A percentile compares a stretch with the other conserved stretches of the same genome.
Evolutionary conservation across 1,140 invertebrate genomes (phyloP).

Genomic region (Apis mellifera): DNA sequence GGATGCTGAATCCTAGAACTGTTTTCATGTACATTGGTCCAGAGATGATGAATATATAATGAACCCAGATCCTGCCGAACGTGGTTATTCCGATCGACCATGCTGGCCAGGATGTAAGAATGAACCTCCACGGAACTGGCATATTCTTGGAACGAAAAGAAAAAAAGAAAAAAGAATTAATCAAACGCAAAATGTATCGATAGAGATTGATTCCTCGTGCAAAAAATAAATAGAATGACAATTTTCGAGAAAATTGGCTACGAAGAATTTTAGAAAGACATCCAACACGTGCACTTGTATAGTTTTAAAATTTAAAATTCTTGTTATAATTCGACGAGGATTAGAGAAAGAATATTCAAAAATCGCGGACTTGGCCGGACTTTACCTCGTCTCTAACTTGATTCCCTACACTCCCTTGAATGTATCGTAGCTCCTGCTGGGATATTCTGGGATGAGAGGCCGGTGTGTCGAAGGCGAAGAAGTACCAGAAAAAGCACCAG

Average conservation of each 20-base stretch:
- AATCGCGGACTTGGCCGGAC: not conserved
- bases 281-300: too few species aligned
- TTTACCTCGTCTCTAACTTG: slow-evolving; percentile 80
- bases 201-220: too few species aligned
- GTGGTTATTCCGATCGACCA: slow-evolving; percentile 91
- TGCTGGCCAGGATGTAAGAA: slow-evolving; percentile 89
- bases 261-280: too few species aligned
- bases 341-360: not conserved
- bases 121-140: slow-evolving; percentile 88
- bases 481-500: slow-evolving; percentile 88
- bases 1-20: slow-evolving; percentile 86
- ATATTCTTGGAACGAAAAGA: slow-evolving; percentile 69
- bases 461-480: slow-evolving; percentile 89
- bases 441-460: slow-evolving; percentile 88
- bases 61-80: slow-evolving; percentile 88
- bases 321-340: too few species aligned
- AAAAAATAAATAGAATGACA: too few species aligned
- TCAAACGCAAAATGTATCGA: too few species aligned
- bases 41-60: slow-evolving; percentile 87
- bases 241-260: too few species aligned
- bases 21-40: slow-evolving; percentile 89
- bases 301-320: too few species aligned
- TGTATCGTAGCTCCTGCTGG: slow-evolving; percentile 86
- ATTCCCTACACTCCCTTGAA: slow-evolving; percentile 84
- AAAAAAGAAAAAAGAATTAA: too few species aligned